A percentile compares a stretch with the other conserved stretches of the same genome.
Conservation (phyloP, 2,888 invertebrate species). For the Callyntrura sp. region DNA sequence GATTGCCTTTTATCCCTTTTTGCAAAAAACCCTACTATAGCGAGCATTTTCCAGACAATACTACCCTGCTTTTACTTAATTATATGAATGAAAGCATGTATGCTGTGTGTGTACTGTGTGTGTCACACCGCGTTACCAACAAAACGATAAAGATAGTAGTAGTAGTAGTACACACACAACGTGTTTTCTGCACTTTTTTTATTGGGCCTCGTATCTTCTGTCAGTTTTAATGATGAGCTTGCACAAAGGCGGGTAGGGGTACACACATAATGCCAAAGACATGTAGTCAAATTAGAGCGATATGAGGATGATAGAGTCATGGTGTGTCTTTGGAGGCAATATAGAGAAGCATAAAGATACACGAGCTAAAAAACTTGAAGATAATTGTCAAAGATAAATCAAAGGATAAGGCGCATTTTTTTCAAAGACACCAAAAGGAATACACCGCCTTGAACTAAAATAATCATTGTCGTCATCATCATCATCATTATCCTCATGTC, state of each 20-base stretch:
- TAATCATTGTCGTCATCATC: neutral
- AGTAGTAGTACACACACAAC: neutral
- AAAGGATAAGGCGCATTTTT: slow-evolving; percentile 17
- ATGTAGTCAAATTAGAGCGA: neutral
- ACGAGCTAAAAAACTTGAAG: slow-evolving; percentile 48
- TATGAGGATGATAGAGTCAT: neutral
- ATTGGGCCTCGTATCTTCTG: neutral
- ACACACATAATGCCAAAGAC: neutral
- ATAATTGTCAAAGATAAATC: slow-evolving; percentile 44
- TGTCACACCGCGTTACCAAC: neutral
- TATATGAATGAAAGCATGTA: neutral
- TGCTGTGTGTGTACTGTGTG: neutral
- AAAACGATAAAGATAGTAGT: neutral
- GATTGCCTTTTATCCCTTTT: slow-evolving; percentile 18
- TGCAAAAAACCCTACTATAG: slow-evolving; percentile 4
- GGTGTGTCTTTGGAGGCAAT: slow-evolving; percentile 7
- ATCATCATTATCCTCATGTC: neutral
- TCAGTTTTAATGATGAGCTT: slow-evolving; percentile 31
- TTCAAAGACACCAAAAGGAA: slow-evolving; percentile 20
- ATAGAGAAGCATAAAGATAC: slow-evolving; percentile 11
- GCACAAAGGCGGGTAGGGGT: slow-evolving; percentile 6
- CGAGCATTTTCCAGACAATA: neutral
- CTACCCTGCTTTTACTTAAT: neutral
- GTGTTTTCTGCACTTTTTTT: slow-evolving; percentile 43
- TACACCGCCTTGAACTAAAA: neutral